phyloP scores from a whole-genome alignment of 30 jellyfish, hydroid and myxozoan genomes.

The Pelagia noctiluca region DNA sequence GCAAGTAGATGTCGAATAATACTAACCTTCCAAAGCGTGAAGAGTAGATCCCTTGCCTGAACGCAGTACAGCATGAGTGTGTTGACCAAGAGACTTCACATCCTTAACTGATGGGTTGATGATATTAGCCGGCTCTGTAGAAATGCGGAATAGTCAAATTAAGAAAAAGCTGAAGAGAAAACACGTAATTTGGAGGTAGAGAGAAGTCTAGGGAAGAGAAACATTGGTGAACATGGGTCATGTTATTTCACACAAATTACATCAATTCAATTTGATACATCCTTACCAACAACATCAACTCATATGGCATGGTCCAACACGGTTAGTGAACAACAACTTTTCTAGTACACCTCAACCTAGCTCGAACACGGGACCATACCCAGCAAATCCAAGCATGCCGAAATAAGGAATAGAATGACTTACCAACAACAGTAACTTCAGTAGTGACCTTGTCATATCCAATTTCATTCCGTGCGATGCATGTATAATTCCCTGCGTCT shows the following conservation, averaged over 20 bases:
- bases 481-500: slow-evolving; percentile 81
- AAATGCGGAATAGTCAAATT: not conserved
- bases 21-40: slow-evolving; percentile 5
- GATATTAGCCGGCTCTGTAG: not conserved
- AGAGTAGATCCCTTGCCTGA: not conserved
- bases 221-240: too few relatives aligned
- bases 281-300: too few relatives aligned
- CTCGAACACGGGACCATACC: not conserved
- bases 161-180: too few relatives aligned
- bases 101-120: not conserved
- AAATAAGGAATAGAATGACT: not conserved
- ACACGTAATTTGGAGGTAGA: too few relatives aligned
- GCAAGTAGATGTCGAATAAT: too few relatives aligned
- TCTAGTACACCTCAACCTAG: too few relatives aligned
- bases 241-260: too few relatives aligned
- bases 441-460: slow-evolving; percentile 77
- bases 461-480: slow-evolving; percentile 74
- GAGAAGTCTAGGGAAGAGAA: too few relatives aligned
- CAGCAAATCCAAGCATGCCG: not conserved
- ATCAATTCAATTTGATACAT: too few relatives aligned
- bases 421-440: slow-evolving; percentile 71
- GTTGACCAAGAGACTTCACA: not conserved
- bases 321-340: too few relatives aligned
- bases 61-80: slow-evolving; percentile 1
- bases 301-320: too few relatives aligned